A percentile compares a stretch with the other conserved stretches of the same genome.
Conservation (phyloP, 2,113 vertebrate species). For the Eudyptes chrysolophus region DNA sequence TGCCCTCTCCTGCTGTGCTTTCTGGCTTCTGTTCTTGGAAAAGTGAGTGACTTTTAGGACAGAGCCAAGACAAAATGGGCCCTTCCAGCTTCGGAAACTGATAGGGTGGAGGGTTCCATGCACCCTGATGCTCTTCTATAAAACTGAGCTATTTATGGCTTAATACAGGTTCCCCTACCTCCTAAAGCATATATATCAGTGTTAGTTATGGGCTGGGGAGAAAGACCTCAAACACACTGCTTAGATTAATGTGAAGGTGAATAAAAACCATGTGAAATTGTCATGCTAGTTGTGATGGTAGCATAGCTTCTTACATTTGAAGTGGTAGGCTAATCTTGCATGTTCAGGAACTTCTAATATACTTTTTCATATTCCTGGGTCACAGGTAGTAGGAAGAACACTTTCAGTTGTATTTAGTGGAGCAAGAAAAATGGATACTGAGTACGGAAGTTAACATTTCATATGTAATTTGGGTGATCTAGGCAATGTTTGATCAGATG, state of each 20-base stretch:
- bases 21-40: not conserved
- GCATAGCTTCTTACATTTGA: not conserved
- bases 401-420: not conserved
- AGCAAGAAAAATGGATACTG: not conserved
- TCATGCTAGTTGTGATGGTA: not conserved
- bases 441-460: not conserved
- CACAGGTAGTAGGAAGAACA: not conserved
- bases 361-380: not conserved
- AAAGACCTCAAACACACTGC: not conserved
- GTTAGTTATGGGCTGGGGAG: not conserved
- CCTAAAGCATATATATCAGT: not conserved
- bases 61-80: not conserved
- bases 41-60: not conserved
- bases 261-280: not conserved
- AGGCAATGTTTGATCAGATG: not conserved
- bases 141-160: not conserved
- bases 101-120: not conserved
- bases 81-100: not conserved
- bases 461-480: not conserved
- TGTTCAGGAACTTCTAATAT: not conserved
- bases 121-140: not conserved
- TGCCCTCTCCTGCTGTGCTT: constrained; percentile 66
- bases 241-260: not conserved
- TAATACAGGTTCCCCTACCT: not conserved
- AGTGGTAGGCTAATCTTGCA: not conserved